Evolutionary conservation across 2,797 vertebrate genomes (phyloP).

Genomic region (Enteromius paludinosus): DNA sequence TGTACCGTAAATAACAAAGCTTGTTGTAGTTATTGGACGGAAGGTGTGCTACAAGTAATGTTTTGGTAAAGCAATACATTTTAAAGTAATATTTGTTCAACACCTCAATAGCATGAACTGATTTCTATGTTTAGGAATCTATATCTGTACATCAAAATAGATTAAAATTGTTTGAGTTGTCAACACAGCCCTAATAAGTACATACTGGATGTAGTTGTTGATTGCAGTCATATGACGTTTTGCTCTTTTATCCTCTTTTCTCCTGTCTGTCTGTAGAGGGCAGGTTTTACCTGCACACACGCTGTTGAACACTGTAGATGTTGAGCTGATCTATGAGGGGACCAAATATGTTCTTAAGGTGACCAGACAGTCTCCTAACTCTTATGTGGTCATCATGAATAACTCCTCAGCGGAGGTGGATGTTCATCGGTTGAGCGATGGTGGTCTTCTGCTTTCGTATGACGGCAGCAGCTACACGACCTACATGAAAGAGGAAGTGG

Average conservation of each 20-base stretch:
- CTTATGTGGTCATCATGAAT: conserved; percentile 98
- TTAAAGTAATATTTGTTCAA: not conserved
- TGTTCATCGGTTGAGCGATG: conserved; percentile 94
- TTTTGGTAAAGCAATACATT: not conserved
- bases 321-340: conserved; percentile 96
- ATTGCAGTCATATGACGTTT: not conserved
- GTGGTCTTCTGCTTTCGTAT: conserved; percentile 93
- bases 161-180: not conserved
- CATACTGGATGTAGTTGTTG: not conserved
- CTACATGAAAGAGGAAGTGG: conserved; percentile 99
- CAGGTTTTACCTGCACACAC: conserved; percentile 96
- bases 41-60: not conserved
- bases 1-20: not conserved
- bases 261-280: conserved; percentile 78
- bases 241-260: not conserved
- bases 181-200: not conserved
- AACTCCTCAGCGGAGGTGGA: conserved; percentile 90
- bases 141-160: not conserved
- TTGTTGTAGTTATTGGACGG: not conserved
- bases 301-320: conserved; percentile 92
- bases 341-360: conserved; percentile 93
- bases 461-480: conserved; percentile 98
- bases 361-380: conserved; percentile 96
- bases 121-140: not conserved
- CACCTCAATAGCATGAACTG: not conserved